These are phyloP conservation scores for Melangyna quadrimaculata DNA, from an alignment of 2,888 invertebrate species.

Conservation along the genomic window DNA sequence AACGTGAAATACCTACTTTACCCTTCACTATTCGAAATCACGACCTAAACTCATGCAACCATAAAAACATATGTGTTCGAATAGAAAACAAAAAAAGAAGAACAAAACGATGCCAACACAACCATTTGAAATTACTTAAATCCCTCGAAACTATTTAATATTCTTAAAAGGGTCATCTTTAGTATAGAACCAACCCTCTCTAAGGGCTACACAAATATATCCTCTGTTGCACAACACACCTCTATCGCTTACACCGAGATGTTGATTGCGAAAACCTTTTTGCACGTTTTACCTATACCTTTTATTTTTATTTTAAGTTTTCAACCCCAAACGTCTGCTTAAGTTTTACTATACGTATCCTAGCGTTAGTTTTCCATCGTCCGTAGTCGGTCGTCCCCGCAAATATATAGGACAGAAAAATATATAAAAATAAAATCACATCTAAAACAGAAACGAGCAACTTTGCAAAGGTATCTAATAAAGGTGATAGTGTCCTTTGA, in stretches of 20 bases:
- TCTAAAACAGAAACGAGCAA: constrained; percentile 26
- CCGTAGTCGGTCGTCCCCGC: not conserved
- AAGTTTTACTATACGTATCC: not conserved
- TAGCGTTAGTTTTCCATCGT: not conserved
- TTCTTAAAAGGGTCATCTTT: constrained; percentile 67
- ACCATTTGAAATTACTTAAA: constrained; percentile 51
- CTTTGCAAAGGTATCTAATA: constrained; percentile 6
- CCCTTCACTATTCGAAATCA: constrained; percentile 26
- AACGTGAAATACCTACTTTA: not conserved
- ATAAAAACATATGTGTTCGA: constrained; percentile 17
- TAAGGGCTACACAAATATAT: not conserved
- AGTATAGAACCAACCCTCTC: constrained; percentile 19
- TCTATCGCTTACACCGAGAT: not conserved
- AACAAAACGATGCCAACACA: constrained; percentile 57
- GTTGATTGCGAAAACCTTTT: constrained; percentile 68
- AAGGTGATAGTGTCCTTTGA: constrained; percentile 35
- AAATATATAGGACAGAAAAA: constrained; percentile 9
- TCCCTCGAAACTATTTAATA: constrained; percentile 67
- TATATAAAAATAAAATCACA: constrained; percentile 55
- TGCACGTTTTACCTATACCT: constrained; percentile 59
- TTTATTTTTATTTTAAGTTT: constrained; percentile 64
- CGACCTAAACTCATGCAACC: constrained; percentile 14
- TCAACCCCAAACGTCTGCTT: constrained; percentile 31
- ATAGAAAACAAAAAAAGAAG: not conserved
- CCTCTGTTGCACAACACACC: not conserved